Evolutionary conservation across 1,140 invertebrate genomes (phyloP).

Genomic region (Maniola jurtina): DNA sequence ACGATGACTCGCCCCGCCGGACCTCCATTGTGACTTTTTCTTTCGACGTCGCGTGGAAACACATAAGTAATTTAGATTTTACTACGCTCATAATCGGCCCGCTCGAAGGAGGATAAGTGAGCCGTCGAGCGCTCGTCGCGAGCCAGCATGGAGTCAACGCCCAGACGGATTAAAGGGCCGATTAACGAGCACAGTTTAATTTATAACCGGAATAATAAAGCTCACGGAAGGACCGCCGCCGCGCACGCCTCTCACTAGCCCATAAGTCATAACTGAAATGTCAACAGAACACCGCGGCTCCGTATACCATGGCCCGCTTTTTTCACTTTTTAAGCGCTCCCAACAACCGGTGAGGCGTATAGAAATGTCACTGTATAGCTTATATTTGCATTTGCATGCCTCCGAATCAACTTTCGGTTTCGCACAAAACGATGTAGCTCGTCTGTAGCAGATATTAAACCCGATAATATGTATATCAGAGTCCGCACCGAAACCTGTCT

Average conservation of each 20-base stretch:
- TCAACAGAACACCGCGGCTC: constrained; percentile 50
- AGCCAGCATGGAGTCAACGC: constrained; percentile 61
- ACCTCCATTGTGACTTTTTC: constrained; percentile 52
- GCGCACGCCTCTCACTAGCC: constrained; percentile 34
- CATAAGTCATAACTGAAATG: constrained; percentile 57
- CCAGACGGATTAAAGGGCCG: constrained; percentile 73
- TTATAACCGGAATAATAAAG: constrained; percentile 75
- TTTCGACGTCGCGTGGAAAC: constrained; percentile 41
- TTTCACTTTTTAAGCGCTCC: constrained; percentile 36
- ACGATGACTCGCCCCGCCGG: constrained; percentile 53
- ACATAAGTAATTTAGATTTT: constrained; percentile 46
- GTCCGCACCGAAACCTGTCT: constrained; percentile 50
- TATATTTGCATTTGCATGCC: constrained; percentile 17
- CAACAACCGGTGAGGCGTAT: constrained; percentile 20
- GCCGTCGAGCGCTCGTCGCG: constrained; percentile 40
- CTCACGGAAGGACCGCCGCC: constrained; percentile 53
- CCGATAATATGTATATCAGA: constrained; percentile 49
- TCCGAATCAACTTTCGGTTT: constrained; percentile 61
- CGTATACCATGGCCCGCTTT: constrained; percentile 36
- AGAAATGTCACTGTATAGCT: constrained; percentile 16
- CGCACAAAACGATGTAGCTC: constrained; percentile 48
- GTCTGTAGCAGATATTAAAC: constrained; percentile 44
- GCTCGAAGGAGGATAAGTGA: constrained; percentile 35
- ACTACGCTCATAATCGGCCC: constrained; percentile 40
- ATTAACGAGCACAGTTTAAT: constrained; percentile 73